Percentiles rank a stretch among this genome's conserved stretches.
phyloP scores from a whole-genome alignment of 1,140 invertebrate species.

The Drosophila neocordata region DNA sequence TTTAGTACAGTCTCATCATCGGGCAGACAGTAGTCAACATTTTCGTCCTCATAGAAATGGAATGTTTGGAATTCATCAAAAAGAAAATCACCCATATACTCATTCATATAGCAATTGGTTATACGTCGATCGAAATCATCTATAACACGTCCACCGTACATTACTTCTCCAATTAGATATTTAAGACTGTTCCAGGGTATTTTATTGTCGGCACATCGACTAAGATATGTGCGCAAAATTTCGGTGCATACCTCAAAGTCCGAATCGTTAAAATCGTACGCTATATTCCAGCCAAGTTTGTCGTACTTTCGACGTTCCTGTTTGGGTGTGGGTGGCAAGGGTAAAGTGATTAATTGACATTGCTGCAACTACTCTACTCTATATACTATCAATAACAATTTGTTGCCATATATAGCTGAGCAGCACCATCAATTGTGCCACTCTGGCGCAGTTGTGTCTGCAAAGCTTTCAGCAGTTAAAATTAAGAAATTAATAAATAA shows the following conservation, averaged over 20 bases:
- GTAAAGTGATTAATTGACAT: conserved; percentile 56
- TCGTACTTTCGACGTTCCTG: conserved; percentile 94
- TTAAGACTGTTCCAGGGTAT: conserved; percentile 95
- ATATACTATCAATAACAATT: conserved; percentile 72
- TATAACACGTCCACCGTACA: conserved; percentile 96
- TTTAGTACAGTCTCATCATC: conserved; percentile 85
- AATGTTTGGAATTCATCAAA: conserved; percentile 95
- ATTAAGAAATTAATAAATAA: conserved; percentile 78
- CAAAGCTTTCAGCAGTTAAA: conserved; percentile 67
- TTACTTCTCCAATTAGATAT: conserved; percentile 96
- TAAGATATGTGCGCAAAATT: conserved; percentile 92
- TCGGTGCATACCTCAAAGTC: conserved; percentile 94
- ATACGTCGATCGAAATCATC: conserved; percentile 94
- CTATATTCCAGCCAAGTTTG: conserved; percentile 97
- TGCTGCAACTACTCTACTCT: conserved; percentile 20
- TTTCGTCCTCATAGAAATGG: conserved; percentile 91
- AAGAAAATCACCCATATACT: conserved; percentile 96
- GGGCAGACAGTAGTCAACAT: conserved; percentile 91
- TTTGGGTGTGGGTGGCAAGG: conserved; percentile 9
- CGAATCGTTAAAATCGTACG: conserved; percentile 95
- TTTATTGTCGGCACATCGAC: conserved; percentile 86
- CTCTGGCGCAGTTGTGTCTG: conserved; percentile 42
- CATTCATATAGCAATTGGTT: conserved; percentile 94
- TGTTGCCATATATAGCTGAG: conserved; percentile 39
- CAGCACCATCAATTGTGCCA: conserved; percentile 63